A percentile compares a stretch with the other conserved stretches of the same genome.
Conservation (phyloP, 2,113 vertebrate species). For the Perca fluviatilis region DNA sequence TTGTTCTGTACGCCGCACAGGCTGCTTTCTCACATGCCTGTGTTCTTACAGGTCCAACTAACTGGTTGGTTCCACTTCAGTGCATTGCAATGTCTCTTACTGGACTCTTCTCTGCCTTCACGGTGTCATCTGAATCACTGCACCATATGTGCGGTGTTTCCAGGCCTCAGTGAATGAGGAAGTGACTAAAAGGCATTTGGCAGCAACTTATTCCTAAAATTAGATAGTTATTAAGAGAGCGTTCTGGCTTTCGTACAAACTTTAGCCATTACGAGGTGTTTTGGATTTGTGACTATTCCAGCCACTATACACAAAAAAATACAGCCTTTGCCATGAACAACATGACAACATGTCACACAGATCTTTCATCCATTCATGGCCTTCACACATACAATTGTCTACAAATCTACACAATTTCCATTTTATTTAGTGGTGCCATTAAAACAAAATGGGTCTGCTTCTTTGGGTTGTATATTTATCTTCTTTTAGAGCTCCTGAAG, state of each 20-base stretch:
- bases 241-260: neutral
- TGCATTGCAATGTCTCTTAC: slow-evolving; percentile 33
- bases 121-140: slow-evolving; percentile 20
- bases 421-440: neutral
- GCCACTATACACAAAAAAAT: neutral
- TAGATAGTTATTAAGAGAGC: neutral
- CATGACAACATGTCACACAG: neutral
- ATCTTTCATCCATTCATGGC: neutral
- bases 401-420: neutral
- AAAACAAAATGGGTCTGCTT: neutral
- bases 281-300: slow-evolving; percentile 7
- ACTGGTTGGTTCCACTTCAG: slow-evolving; percentile 5
- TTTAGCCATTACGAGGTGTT: slow-evolving; percentile 1
- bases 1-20: slow-evolving; percentile 67
- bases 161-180: neutral
- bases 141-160: slow-evolving; percentile 10
- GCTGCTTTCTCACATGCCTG: slow-evolving; percentile 61
- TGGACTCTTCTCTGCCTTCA: slow-evolving; percentile 22
- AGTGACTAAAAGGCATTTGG: neutral
- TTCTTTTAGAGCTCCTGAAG: neutral
- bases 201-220: neutral
- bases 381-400: neutral
- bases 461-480: neutral
- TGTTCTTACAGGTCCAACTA: slow-evolving; percentile 44
- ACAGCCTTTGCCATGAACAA: slow-evolving; percentile 11